Conservation (phyloP, 2,888 invertebrate genomes). For the Amaurobius ferox region DNA sequence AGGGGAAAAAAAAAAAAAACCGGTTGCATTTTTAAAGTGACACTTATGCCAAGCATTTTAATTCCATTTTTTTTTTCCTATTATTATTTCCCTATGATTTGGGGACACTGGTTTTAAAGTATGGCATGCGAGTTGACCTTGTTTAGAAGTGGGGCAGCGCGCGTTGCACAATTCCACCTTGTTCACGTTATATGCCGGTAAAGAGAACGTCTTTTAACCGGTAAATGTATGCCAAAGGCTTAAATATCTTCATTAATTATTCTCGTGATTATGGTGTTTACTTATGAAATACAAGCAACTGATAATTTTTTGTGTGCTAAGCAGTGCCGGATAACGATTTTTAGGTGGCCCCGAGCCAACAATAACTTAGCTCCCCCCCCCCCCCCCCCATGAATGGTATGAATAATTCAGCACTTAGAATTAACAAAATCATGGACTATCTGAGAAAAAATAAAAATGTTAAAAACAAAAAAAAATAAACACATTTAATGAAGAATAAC, state of each 20-base stretch:
- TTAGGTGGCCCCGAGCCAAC: no score
- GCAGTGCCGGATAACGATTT: no score
- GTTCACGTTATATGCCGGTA: slow-evolving; percentile 31
- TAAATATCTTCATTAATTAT: slow-evolving; percentile 3
- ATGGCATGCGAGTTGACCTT: slow-evolving; percentile 56
- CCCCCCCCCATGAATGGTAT: no score
- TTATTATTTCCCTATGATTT: slow-evolving; percentile 29
- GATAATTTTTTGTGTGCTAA: no score
- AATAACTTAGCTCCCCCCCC: no score
- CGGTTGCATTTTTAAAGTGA: slow-evolving; percentile 24
- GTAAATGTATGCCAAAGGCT: background rate
- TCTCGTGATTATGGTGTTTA: no score
- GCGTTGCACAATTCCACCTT: slow-evolving; percentile 55
- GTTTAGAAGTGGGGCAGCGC: slow-evolving; percentile 52
- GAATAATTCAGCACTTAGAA: no score
- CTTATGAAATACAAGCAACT: no score
- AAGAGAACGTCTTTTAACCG: slow-evolving; percentile 19
- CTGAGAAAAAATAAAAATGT: no score
- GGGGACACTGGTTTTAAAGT: slow-evolving; percentile 38
- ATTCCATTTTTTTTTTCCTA: slow-evolving; percentile 15
- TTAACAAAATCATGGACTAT: no score
- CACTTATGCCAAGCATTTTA: slow-evolving; percentile 19
- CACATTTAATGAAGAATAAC: no score
- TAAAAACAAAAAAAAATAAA: no score
- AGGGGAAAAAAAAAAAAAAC: slow-evolving; percentile 23